Conservation (phyloP, 1,140 invertebrate genomes). For the Nasonia longicornis region DNA sequence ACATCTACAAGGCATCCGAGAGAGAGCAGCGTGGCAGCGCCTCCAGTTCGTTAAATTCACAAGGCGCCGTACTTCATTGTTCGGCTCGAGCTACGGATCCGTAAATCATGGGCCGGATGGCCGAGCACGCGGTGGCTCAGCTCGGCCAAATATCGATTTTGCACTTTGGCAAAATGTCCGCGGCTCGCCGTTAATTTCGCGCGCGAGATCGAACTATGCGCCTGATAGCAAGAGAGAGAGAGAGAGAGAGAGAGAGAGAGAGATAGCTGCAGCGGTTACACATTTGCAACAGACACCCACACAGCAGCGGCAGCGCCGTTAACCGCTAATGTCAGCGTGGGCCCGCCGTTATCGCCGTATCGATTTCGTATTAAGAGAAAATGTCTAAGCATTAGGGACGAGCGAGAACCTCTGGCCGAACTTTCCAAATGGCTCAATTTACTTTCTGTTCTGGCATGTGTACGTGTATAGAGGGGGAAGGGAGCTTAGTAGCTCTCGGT, state of each 20-base stretch:
- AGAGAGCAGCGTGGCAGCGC: not conserved
- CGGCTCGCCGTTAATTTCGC: constrained; percentile 23
- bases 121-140: constrained; percentile 22
- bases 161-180: constrained; percentile 52
- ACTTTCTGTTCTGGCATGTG: constrained; percentile 1
- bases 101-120: constrained; percentile 17
- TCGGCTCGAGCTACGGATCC: not conserved
- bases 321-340: constrained; percentile 32
- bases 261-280: not conserved
- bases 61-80: constrained; percentile 25
- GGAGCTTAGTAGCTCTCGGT: not conserved
- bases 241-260: not conserved
- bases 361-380: constrained; percentile 46
- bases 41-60: constrained; percentile 26
- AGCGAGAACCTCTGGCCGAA: too few species aligned
- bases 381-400: constrained; percentile 17
- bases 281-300: not conserved
- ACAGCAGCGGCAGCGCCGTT: constrained; percentile 21
- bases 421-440: constrained; percentile 34
- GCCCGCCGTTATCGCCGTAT: constrained; percentile 36
- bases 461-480: not conserved
- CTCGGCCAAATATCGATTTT: constrained; percentile 55
- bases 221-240: not conserved
- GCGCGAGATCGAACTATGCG: constrained; percentile 11
- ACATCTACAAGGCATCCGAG: not conserved